Percentiles rank a stretch among this genome's conserved stretches.
phyloP scores from a whole-genome alignment of 2,113 vertebrate species.

The Nestor notabilis region DNA sequence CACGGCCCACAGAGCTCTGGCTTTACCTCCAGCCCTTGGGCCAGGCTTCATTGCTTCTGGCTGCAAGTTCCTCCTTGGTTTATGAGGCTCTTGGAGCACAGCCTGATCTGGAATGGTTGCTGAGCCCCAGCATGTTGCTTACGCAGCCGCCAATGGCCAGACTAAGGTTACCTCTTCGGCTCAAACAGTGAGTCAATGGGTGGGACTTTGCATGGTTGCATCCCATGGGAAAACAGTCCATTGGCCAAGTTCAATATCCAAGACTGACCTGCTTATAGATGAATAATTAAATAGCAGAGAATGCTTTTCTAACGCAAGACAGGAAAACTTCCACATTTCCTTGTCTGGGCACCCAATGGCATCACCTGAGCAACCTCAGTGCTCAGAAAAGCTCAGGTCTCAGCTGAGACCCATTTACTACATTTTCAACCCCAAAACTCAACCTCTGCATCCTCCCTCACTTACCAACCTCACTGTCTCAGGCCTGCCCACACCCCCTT shows the following conservation, averaged over 20 bases:
- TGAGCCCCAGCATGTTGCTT: neutral
- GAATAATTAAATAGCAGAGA: neutral
- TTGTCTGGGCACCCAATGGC: neutral
- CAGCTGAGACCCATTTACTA: neutral
- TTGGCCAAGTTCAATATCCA: neutral
- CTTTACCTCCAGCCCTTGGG: neutral
- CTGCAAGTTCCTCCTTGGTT: neutral
- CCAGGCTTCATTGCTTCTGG: neutral
- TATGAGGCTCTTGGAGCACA: neutral
- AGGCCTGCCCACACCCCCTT: neutral
- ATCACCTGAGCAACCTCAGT: neutral
- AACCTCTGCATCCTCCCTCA: neutral
- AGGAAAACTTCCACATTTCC: neutral
- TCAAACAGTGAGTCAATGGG: neutral
- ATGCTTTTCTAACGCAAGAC: neutral
- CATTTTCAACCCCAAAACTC: neutral
- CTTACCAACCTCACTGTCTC: neutral
- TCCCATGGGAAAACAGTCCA: accelerated
- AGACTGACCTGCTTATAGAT: neutral
- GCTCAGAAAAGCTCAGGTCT: neutral
- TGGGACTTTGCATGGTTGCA: neutral
- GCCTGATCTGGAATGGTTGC: neutral
- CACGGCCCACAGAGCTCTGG: accelerated
- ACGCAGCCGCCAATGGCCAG: neutral
- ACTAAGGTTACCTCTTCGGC: neutral